Evolutionary conservation across 1,140 invertebrate species (phyloP), one percentile per base, ranked within the genome.

Genomic region (Pemphigus obesinymphae): DNA sequence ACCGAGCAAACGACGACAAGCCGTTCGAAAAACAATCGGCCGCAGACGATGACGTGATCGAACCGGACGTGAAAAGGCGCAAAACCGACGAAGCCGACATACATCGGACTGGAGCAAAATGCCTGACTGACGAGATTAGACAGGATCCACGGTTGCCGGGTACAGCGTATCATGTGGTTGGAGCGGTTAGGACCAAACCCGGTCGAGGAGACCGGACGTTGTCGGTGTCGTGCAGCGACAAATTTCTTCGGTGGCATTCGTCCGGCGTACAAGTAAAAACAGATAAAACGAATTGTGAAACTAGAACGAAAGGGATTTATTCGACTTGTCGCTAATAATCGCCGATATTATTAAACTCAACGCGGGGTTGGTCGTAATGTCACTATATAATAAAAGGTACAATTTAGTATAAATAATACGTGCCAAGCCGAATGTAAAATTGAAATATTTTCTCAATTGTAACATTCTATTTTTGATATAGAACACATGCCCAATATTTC

Each of bases 211-310:
- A 96, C 86, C 92, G 92, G 61, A 98, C 97, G 2, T 85, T 94
- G 17, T 97, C 94, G 55, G 90, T 97, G 83, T 97, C 94, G 1
- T 98, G 96, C 87, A 97, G 95, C 87, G 96, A 98, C 88, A 98
- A 98, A 89, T 88, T 98, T 3, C 91, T 94, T 10, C 92, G 92
- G 82, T 98, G 96, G 96, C 92, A 93, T 86, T 87, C 94, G 82
- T 84, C 96, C 58, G 96, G 96, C 2, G 85, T 96, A 53, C 92
- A 94, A 87, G 85, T 96, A n/a, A n/a, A n/a, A n/a, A 11, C 43
- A 13, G 90, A 90, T 83, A 91, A 92, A 53, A 95, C 89, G 86
- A 90, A n/a, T n/a, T n/a, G n/a, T n/a, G n/a, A n/a, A n/a, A n/a
- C n/a, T n/a, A n/a, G n/a, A n/a, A n/a, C n/a, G n/a, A n/a, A n/a